Evolutionary conservation across 92 coral and sea anemone species (phyloP).

Genomic region (Paramuricea clavata): DNA sequence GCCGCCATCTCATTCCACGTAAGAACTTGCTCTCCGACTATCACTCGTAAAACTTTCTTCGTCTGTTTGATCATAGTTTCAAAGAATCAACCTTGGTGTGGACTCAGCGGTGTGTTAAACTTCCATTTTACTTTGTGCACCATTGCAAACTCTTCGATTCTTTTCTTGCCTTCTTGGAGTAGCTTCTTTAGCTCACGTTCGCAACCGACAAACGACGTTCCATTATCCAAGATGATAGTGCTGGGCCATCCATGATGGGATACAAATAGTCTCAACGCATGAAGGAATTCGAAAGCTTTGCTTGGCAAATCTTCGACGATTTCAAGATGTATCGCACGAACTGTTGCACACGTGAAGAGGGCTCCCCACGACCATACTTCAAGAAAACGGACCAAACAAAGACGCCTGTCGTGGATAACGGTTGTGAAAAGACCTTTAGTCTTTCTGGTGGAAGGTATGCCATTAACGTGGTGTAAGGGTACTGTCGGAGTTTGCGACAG

Average conservation of each 20-base stretch:
- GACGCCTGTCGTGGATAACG: slow-evolving; percentile 55
- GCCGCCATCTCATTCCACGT: slow-evolving; percentile 55
- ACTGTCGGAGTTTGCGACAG: slow-evolving; percentile 61
- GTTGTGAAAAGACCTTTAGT: slow-evolving; percentile 56
- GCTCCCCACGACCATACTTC: slow-evolving; percentile 34
- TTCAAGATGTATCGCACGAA: slow-evolving; percentile 47
- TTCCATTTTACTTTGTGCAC: no score
- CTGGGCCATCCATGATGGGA: no score
- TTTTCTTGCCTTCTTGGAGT: no score
- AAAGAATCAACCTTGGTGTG: slow-evolving; percentile 56
- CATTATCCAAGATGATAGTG: slow-evolving; percentile 42
- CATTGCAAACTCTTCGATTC: no score
- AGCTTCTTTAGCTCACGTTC: slow-evolving; percentile 49
- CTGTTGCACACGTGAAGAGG: slow-evolving; percentile 54
- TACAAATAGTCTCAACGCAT: no score
- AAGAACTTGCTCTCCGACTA: slow-evolving; percentile 43
- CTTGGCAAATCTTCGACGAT: slow-evolving; percentile 50
- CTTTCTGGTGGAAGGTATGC: slow-evolving; percentile 62
- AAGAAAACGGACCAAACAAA: slow-evolving; percentile 57
- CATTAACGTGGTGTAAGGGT: slow-evolving; percentile 63
- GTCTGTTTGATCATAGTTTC: slow-evolving; percentile 57
- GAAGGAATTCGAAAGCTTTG: slow-evolving; percentile 42
- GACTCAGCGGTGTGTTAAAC: no score
- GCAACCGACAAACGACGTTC: slow-evolving; percentile 47
- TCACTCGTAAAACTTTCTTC: slow-evolving; percentile 26